Percentiles rank a stretch among this genome's conserved stretches.
Conservation (phyloP, 2,797 vertebrate species). For the Hemitrygon akajei region DNA sequence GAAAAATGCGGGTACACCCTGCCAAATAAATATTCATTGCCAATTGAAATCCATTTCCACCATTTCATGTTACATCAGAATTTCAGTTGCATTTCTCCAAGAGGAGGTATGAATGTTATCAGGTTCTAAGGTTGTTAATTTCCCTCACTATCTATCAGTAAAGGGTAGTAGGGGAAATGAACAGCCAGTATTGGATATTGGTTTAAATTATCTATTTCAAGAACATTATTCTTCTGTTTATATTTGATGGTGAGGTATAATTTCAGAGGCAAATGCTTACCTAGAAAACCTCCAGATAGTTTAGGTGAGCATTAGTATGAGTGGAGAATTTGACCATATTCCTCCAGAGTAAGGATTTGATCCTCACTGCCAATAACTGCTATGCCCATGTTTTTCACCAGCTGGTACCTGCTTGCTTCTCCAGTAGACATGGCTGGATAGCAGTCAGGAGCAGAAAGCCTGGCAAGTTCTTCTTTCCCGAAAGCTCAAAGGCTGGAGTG, state of each 20-base stretch:
- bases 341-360: neutral
- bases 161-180: neutral
- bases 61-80: slow-evolving; percentile 11
- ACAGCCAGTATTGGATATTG: neutral
- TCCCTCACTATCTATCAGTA: neutral
- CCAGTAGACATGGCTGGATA: neutral
- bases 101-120: neutral
- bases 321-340: neutral
- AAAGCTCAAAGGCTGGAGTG: neutral
- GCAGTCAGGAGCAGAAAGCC: slow-evolving; percentile 6
- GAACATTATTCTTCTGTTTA: neutral
- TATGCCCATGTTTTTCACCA: neutral
- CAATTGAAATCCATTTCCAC: slow-evolving; percentile 13
- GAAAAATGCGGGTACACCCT: neutral
- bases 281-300: neutral
- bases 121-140: neutral
- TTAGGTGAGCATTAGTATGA: too few relatives aligned
- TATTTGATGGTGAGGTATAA: neutral
- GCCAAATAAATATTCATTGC: slow-evolving; percentile 29
- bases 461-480: neutral
- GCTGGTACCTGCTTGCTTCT: neutral
- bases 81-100: neutral
- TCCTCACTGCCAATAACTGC: neutral
- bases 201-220: neutral
- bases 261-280: neutral